Base-by-base conservation (phyloP, 1,140 invertebrate species). In the Sesamia nonagrioides region DNA sequence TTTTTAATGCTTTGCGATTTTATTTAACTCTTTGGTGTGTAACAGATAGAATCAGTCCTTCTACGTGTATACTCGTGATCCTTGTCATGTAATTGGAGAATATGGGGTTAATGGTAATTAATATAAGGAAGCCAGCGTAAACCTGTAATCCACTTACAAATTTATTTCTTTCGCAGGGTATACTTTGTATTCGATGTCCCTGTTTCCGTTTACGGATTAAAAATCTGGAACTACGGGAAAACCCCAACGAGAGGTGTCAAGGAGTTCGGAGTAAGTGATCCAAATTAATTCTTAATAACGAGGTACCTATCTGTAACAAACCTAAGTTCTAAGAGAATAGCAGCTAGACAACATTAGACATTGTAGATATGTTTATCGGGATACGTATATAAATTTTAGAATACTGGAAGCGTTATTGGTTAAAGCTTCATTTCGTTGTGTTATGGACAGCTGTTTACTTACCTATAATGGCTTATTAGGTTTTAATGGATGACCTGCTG, bases 201-300 rank as follows among this genome's bases (percentile, higher is more conserved):
- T 8, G 96, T 97, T 0, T 96, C 95, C 27, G 95, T 98, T 7
- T 97, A 97, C 6, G 96, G 96, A 89, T 96, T 98, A 48, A 97
- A 97, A 88, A 95, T 98, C 80, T 98, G 97, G 97, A 98, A 98
- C 95, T 98, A 98, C 92, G 96, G 96, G 18, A 98, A 98, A 94
- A 98, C 97, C 48, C 96, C 97, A 3, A 92, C 88, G 18, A 95
- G 98, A 89, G 97, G 97, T 48, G 97, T 98, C 6, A 97, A 97
- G 92, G 97, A 98, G 92, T 97, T 98, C 94, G 97, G 96, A 63
- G 97, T 98, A 92, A 95, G 94, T 69, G 7, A 0, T n/a, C 9
- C 15, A 13, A n/a, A 33, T 2, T 15, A 21, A 35, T 2, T 33
- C 21, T 3, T 8, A 54, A 21, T 21, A 8, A n/a, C 6, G 8